These are phyloP conservation scores for Platycnemis pennipes DNA, from an alignment of 2,888 invertebrate species.

Conservation along the genomic window DNA sequence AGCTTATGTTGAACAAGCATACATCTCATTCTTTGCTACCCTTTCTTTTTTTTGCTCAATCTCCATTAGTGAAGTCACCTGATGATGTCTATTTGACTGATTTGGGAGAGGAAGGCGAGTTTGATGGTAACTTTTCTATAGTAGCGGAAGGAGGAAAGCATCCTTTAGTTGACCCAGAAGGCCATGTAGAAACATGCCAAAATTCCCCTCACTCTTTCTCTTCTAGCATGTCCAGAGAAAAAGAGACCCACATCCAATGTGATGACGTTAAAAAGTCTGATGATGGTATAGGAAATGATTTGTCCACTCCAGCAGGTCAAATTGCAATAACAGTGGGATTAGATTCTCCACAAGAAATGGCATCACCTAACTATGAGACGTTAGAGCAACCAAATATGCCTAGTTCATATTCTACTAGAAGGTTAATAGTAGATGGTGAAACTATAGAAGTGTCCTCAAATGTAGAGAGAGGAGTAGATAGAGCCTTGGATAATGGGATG, in stretches of 20 bases:
- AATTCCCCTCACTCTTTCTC: background rate
- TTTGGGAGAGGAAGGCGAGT: constrained; percentile 48
- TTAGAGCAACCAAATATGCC: background rate
- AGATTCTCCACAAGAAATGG: background rate
- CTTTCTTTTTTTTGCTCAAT: constrained; percentile 46
- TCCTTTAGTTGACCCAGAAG: constrained; percentile 23
- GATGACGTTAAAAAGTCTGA: background rate
- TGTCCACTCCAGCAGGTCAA: background rate
- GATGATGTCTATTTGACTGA: constrained; percentile 50
- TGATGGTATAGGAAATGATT: background rate
- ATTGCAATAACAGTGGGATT: background rate
- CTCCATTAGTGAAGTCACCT: constrained; percentile 61
- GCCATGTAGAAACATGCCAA: background rate
- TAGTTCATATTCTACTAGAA: background rate
- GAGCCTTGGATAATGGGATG: background rate
- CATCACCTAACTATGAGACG: background rate
- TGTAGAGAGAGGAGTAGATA: background rate
- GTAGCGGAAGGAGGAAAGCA: background rate
- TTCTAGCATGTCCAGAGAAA: background rate
- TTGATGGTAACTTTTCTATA: constrained; percentile 9
- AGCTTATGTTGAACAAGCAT: constrained; percentile 47
- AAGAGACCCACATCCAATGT: background rate
- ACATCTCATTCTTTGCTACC: constrained; percentile 56
- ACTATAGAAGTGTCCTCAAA: constrained; percentile 12
- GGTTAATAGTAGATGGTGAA: constrained; percentile 55